phyloP scores from a whole-genome alignment of 2,888 invertebrate species.

The Prosopocoilus inquinatus region DNA sequence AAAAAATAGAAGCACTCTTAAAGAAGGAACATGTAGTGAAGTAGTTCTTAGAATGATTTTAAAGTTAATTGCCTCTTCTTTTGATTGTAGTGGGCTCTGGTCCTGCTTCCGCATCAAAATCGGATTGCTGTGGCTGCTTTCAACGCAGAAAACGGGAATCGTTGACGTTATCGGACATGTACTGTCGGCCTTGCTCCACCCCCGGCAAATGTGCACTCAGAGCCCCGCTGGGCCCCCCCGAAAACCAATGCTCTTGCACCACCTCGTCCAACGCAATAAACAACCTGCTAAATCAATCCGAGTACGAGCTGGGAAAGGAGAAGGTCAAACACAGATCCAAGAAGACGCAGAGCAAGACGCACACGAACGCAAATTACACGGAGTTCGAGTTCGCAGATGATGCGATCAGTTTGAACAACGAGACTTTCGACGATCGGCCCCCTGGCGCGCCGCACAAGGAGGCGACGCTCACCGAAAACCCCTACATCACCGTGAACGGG shows the following conservation, averaged over 20 bases:
- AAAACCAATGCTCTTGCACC: constrained; percentile 40
- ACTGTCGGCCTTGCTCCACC: constrained; percentile 50
- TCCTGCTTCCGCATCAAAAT: constrained; percentile 50
- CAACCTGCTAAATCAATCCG: constrained; percentile 44
- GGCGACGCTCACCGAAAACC: constrained; percentile 49
- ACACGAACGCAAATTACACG: constrained; percentile 36
- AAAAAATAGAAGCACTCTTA: not conserved
- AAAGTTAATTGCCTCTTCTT: constrained; percentile 32
- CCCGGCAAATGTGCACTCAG: constrained; percentile 44
- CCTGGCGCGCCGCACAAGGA: constrained; percentile 44
- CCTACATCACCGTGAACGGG: constrained; percentile 62
- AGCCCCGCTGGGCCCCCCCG: constrained; percentile 47
- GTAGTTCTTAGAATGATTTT: not conserved
- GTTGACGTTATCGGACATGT: constrained; percentile 57
- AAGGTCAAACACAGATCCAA: constrained; percentile 35
- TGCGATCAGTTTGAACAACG: constrained; percentile 47
- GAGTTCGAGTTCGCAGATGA: constrained; percentile 51
- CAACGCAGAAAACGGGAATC: constrained; percentile 48
- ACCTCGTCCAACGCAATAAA: constrained; percentile 37
- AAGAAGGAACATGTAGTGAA: not conserved
- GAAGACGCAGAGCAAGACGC: constrained; percentile 32
- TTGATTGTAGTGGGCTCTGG: constrained; percentile 50
- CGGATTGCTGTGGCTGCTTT: constrained; percentile 50
- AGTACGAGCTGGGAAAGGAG: constrained; percentile 55
- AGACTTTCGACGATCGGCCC: constrained; percentile 39